phyloP scores from a whole-genome alignment of 2,797 vertebrate species.

The Alectoris magna region DNA sequence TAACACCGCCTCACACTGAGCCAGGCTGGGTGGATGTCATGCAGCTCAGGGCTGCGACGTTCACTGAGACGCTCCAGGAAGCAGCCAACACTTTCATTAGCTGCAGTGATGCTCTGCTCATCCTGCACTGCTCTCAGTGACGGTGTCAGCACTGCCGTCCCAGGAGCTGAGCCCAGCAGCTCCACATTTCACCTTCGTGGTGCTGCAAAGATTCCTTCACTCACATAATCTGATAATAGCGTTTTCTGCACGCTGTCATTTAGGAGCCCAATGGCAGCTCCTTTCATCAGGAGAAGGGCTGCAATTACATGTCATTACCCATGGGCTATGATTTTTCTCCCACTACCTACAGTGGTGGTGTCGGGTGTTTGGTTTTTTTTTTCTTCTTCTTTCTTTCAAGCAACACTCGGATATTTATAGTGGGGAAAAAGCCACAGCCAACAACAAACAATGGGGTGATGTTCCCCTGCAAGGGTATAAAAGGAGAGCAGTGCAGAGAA shows the following conservation, averaged over 20 bases:
- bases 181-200: background rate
- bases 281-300: conserved; percentile 51
- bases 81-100: background rate
- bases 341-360: conserved; percentile 4
- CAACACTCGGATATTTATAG: conserved; percentile 51
- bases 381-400: conserved; percentile 28
- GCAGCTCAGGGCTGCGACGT: background rate
- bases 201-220: conserved; percentile 2
- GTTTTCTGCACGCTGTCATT: conserved; percentile 45
- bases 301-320: conserved; percentile 65
- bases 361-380: background rate
- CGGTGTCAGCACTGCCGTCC: background rate
- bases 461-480: background rate
- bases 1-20: conserved; percentile 1
- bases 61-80: conserved; percentile 1
- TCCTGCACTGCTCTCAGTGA: background rate
- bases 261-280: conserved; percentile 36
- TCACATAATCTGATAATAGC: conserved; percentile 36
- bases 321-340: conserved; percentile 47
- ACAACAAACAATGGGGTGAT: conserved; percentile 1
- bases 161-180: background rate
- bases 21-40: background rate
- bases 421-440: background rate
- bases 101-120: fast-evolving
- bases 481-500: background rate